phyloP scores from a whole-genome alignment of 2,797 vertebrate species.

The Sebastes oblongus region DNA sequence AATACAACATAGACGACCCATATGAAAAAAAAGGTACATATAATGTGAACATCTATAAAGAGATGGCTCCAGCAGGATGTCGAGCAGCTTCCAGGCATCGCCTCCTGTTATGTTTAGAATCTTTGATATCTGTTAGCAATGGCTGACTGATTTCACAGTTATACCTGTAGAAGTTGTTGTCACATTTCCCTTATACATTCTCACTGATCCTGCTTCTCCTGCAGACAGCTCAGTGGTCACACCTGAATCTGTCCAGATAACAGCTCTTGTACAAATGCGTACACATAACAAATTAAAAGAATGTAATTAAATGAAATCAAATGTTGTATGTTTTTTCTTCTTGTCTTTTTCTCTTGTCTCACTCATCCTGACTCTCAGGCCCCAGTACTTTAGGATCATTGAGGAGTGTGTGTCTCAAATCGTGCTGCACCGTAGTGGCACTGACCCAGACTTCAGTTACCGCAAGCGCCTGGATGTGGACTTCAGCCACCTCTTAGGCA shows the following conservation, averaged over 20 bases:
- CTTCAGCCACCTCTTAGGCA: slow-evolving; percentile 92
- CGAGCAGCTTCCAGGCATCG: too few species aligned
- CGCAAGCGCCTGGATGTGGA: slow-evolving; percentile 94
- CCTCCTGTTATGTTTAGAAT: background rate
- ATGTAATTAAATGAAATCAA: background rate
- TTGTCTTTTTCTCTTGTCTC: background rate
- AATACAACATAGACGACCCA: too few species aligned
- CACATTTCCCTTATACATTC: background rate
- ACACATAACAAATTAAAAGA: background rate
- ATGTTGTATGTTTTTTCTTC: background rate
- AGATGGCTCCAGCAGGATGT: too few species aligned
- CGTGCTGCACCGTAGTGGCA: slow-evolving; percentile 93
- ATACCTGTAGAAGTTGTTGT: background rate
- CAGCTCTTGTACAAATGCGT: background rate
- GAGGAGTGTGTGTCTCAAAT: slow-evolving; percentile 97
- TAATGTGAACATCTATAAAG: too few species aligned
- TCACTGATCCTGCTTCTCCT: background rate
- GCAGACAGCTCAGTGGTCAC: background rate
- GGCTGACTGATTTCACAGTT: background rate
- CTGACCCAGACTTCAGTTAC: slow-evolving; percentile 95
- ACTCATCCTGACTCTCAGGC: slow-evolving; percentile 76
- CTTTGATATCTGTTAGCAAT: background rate
- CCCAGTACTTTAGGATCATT: slow-evolving; percentile 97
- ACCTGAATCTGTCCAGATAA: background rate
- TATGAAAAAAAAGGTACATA: too few species aligned